Evolutionary conservation across 1,140 invertebrate genomes (phyloP), one percentile per base, ranked within the genome.

Genomic region (Lepidurus apus): DNA sequence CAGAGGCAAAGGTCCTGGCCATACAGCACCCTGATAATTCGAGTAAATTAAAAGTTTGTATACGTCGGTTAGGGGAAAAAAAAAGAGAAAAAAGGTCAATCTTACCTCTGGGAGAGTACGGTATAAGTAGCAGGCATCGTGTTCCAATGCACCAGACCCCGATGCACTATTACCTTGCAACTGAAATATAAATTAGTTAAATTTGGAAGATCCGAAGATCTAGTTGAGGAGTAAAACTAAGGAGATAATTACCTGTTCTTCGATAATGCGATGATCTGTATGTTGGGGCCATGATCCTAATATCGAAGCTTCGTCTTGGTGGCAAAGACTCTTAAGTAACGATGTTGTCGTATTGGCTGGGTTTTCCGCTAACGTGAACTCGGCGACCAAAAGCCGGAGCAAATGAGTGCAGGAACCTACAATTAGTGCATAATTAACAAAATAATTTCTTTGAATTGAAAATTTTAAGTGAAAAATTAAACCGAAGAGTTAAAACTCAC

Each of bases 331-430:
- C 74, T 93, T 88, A 43, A 98, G 86, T 76, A 96, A 88, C 0
- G 94, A 96, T 34, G 95, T 98, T 0, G 96, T 96, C 21, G 95
- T 97, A 83, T 97, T 97, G 24, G 95, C 94, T 42, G 92, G 91
- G 86, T 97, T 98, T 85, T 99, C 97, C 34, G 95, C 93, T 24
- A 98, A 87, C 0, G 97, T 99, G 80, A 99, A 95, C 86, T 99
- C 98, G 1, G 96, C 95, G 3, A 99, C 96, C n/a, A 99, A 87
- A 87, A 99, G 92, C 78, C 95, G 89, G 76, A 98, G 85, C 34
- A 97, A 87, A 85, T 92, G 91, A 1, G 94, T 95, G 80, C 95
- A 95, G 24, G 93, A 94, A 82, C 88, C 89, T 91, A 74, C 44
- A 85, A 80, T 81, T 81, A 79, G 0, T 73, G 24, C 65, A 24